Base-by-base conservation (phyloP, 2,113 vertebrate species). In the Machaerirhynchus nigripectus region DNA sequence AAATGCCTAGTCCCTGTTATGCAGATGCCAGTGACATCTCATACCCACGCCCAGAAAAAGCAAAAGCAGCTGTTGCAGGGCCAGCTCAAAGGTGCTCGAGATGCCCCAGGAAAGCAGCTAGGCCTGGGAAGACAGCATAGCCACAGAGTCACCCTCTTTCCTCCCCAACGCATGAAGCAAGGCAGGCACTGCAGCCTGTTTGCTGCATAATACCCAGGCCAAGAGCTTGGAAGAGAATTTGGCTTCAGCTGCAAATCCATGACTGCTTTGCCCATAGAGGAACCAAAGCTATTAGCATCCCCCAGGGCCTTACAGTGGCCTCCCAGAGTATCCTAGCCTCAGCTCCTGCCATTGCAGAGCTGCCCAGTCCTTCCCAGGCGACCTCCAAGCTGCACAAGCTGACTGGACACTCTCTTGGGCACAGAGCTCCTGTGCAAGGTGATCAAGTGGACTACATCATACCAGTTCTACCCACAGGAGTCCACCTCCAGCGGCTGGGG, bases 401-500 rank as follows among this genome's bases (percentile, higher is more conserved):
- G 42, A 52, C 1, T 6, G 3, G 30, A 70, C 26, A 44, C 3
- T 42, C 14, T 24, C 11, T 15, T 73, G 53, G n/a, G 12, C 59
- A 88, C n/a, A 69, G n/a, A 44, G 39, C 24, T 89, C 39, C 84
- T 27, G 18, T 40, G 49, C 59, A 73, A 92, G 31, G 22, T 28
- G 23, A 70, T 37, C 39, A 69, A 9, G 53, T 26, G 11, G 59
- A 68, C 53, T n/a, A 22, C 8, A 33, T 20, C 1, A 0, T 42
- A 84, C 24, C 46, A 53, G 15, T 28, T 86, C 40, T 89, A 17
- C 24, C 37, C 2, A 0, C 24, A 40, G 28, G 4, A 77, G 12
- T 35, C 50, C 33, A 67, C 11, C 2, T 3, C 73, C 77, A 52
- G 26, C 0, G 0, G 23, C 17, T 37, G 35, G 3, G 12, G 7